Evolutionary conservation across 1,140 invertebrate genomes (phyloP).

Genomic region (Helicoverpa armigera): DNA sequence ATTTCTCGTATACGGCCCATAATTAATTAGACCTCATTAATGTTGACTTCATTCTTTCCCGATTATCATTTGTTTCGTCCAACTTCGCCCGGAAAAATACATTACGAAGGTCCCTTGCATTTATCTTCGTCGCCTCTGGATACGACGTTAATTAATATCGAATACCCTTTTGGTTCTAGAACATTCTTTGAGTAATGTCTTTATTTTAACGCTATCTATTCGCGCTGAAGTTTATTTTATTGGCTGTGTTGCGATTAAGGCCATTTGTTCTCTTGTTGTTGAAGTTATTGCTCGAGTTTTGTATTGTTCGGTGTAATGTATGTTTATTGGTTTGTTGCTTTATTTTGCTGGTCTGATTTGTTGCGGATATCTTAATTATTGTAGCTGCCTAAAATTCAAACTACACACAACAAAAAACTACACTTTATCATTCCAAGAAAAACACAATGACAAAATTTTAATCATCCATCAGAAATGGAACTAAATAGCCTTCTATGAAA

Average conservation of each 20-base stretch:
- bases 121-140: constrained; percentile 83
- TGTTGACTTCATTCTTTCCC: constrained; percentile 85
- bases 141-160: constrained; percentile 85
- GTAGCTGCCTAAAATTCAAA: no score
- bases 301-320: constrained; percentile 5
- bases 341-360: neutral
- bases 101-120: constrained; percentile 80
- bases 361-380: no score
- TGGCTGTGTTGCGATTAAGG: constrained; percentile 24
- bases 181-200: constrained; percentile 82
- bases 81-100: constrained; percentile 81
- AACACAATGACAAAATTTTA: no score
- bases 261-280: constrained; percentile 31
- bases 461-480: no score
- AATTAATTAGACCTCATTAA: constrained; percentile 83
- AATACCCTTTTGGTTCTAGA: constrained; percentile 82
- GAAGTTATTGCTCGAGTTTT: constrained; percentile 3
- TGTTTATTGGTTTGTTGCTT: constrained; percentile 1
- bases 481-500: no score
- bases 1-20: constrained; percentile 55
- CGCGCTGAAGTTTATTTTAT: constrained; percentile 13
- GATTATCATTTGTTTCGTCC: constrained; percentile 86
- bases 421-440: no score
- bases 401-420: no score
- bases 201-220: constrained; percentile 71